Evolutionary conservation across 2,888 invertebrate genomes (phyloP), one percentile per base, ranked within the genome.

Genomic region (Euproctis similis): DNA sequence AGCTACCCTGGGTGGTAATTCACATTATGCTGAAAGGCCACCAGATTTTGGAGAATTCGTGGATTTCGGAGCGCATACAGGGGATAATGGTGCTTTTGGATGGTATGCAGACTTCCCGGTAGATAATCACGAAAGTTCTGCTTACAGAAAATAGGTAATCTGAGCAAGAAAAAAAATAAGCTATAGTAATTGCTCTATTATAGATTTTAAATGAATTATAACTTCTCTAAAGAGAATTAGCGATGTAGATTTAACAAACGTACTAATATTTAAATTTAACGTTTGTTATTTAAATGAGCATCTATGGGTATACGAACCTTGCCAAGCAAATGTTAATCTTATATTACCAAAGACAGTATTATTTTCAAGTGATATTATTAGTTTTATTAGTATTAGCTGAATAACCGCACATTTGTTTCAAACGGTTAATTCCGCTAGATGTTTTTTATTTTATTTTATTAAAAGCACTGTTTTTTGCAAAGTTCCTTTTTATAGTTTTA

Each of bases 71-170:
- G 92, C 91, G 2, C 91, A 92, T 47, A 92, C 91, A 0, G 92
- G 92, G 1, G 88, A 90, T 41, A 86, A 91, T 42, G 93, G 93
- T 1, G 90, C 92, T 17, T 93, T 91, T 59, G 91, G 91, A 39
- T 93, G 93, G 93, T 91, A 92, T 67, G 91, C 92, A 4, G 92
- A 92, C 65, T 92, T 89, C 59, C 92, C 92, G 4, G 85, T 90
- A 26, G 87, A 86, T 46, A 75, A 80, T 30, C 77, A 80, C 24
- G 72, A 75, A 19, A 67, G 74, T 37, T 59, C 66, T 21, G 53
- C 64, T 27, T 73, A 59, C 46, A 62, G 62, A 28, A 71, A 74
- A 53, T 73, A 72, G 54, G 36, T 40, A 29, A 30, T 24, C 25
- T 26, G 26, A 31, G 37, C 31, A 7, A 29, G 8, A 19, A n/a